Evolutionary conservation across 2,113 vertebrate genomes (phyloP), one percentile per base, ranked within the genome.

Genomic region (Syngnathoides biaculeatus): DNA sequence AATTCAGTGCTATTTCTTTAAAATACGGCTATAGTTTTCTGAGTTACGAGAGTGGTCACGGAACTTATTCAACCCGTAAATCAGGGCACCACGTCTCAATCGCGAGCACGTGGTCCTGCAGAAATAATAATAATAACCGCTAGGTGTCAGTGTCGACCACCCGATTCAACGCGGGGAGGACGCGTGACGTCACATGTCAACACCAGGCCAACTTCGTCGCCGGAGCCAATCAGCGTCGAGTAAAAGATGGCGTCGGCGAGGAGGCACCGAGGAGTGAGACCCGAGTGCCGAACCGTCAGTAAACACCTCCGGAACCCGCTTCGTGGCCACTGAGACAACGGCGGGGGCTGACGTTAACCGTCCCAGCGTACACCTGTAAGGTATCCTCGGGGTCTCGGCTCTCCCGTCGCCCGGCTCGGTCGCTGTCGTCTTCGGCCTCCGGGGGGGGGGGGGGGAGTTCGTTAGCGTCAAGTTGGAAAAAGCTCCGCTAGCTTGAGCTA

Each of bases 161-260:
- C 14, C 2, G 22, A 13, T 47, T 17, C 5, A 19, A 17, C 24
- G 7, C 55, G 74, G 79, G 57, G 66, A 65, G 52, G 56, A 3
- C 7, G 7, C 17, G 26, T 83, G 80, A 90, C 88, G 88, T 88
- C 79, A 65, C 40, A 82, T 80, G 79, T 88, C 86, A 87, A 90
- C 90, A 86, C 39, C 22, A 84, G 73, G 72, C 79, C 81, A 68
- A 69, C 73, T 71, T 71, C 65, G 50, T 13, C 15, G 47, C 56
- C 11, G 50, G 39, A 48, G 64, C 89, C 83, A 90, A 92, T 91
- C 84, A 84, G 84, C 78, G 19, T 68, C 8, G 26, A 84, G 78
- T 65, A 58, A 30, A 93, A 93, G 79, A 92, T 93, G 92, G 92
- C 92, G 89, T 84, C 89, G 43, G 68, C 27, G 78, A 73, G 68